Evolutionary conservation across 2,888 invertebrate species (phyloP), one percentile per base, ranked within the genome.

Genomic region (Eurois occulta): DNA sequence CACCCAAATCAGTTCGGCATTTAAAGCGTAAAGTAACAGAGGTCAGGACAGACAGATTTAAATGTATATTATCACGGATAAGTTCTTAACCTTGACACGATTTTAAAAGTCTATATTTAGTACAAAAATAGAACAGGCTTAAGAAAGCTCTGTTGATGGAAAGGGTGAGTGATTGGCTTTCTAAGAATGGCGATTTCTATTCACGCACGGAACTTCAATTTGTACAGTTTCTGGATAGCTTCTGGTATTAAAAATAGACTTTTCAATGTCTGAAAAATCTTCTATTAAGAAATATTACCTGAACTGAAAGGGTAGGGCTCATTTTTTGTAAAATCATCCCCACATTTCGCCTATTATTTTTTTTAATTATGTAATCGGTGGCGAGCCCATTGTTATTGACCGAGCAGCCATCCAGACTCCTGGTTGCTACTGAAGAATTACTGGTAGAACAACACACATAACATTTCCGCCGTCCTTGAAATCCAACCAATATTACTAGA

Each of bases 151-250:
- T 68, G 7, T 64, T 64, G 7, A 16, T 38, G 6, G 8, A 35
- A 52, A 46, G 6, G 6, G 16, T 62, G 43, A 55, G 52, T 77
- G 16, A 68, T 76, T 76, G 32, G 38, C 24, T 77, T 82, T 67
- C 52, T 32, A 38, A n/a, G 13, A 62, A 83, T 55, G 10, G 0
- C 5, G 28, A 55, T 64, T 81, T 72, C 28, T 72, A 11, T 72
- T 73, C 13, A 64, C 48, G 4, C 41, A 43, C 11, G 7, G 1
- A 69, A 48, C 24, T 32, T 43, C 32, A 58, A 77, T 41, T 18
- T 60, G 5, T 48, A 24, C 13, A 35, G n/a, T 48, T 18, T 62
- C 7, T 32, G 2, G 18, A 65, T 38, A 38, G n/a, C 64, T 55
- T 48, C 1, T 11, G 18, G 24, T 62, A 69, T 80, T 64, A 72